phyloP scores from a whole-genome alignment of 2,113 vertebrate species.

The Nicator chloris region DNA sequence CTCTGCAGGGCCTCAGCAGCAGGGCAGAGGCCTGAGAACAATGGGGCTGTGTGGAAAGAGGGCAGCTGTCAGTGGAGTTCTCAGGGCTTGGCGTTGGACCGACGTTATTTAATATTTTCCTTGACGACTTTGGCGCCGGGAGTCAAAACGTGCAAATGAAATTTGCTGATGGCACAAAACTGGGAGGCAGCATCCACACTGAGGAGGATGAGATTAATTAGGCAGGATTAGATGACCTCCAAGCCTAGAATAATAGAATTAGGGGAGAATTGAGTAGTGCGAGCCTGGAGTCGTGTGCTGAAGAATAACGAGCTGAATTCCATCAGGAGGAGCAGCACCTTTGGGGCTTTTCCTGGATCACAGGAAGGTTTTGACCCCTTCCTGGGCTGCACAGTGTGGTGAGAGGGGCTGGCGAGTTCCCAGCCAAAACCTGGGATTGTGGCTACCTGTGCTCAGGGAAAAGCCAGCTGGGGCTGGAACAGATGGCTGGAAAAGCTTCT shows the following conservation, averaged over 20 bases:
- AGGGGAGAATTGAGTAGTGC: not conserved
- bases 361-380: not conserved
- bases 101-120: not conserved
- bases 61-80: not conserved
- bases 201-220: constrained; percentile 10
- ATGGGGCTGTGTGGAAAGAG: not conserved
- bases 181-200: not conserved
- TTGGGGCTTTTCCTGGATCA: not conserved
- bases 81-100: not conserved
- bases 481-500: not conserved
- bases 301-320: not conserved
- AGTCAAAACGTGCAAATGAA: not conserved
- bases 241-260: not conserved
- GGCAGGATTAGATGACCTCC: not conserved
- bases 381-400: not conserved
- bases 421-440: not conserved
- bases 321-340: not conserved
- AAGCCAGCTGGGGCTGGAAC: not conserved
- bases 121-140: not conserved
- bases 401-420: not conserved
- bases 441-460: not conserved
- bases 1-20: not conserved
- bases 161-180: not conserved
- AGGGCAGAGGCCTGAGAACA: not conserved
- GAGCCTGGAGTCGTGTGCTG: not conserved